phyloP scores from a whole-genome alignment of 2,797 vertebrate species.

The Scolopax bukidnonensis region DNA sequence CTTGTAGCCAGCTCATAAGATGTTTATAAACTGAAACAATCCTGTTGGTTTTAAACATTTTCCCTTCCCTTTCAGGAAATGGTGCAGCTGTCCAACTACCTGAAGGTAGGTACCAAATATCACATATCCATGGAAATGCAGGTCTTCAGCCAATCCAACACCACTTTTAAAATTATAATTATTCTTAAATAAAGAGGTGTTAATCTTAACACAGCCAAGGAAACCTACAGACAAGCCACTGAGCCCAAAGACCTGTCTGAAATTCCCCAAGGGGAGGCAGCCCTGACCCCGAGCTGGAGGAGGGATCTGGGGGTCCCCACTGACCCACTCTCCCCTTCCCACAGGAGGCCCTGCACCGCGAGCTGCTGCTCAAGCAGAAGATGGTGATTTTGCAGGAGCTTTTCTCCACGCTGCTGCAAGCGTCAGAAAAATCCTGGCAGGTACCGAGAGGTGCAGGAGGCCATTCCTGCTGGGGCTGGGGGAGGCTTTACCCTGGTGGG shows the following conservation, averaged over 20 bases:
- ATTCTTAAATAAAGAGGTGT: not conserved
- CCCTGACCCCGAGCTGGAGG: not conserved
- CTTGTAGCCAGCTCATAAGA: not conserved
- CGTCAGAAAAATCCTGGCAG: slow-evolving; percentile 82
- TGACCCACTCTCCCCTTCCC: not conserved
- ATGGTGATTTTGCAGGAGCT: slow-evolving; percentile 81
- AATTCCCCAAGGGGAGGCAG: accelerated
- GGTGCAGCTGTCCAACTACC: slow-evolving; percentile 80
- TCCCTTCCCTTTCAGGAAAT: slow-evolving; percentile 78
- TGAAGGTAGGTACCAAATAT: slow-evolving; percentile 71
- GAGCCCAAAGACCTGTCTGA: not conserved
- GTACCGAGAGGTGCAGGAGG: slow-evolving; percentile 39
- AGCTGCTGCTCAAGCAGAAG: slow-evolving; percentile 82
- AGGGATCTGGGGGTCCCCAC: not conserved
- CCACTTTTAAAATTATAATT: no score
- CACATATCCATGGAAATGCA: accelerated
- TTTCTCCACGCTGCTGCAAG: slow-evolving; percentile 71
- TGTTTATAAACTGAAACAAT: not conserved
- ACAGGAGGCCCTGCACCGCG: slow-evolving; percentile 81
- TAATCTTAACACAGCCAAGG: accelerated
- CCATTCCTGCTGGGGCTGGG: not conserved
- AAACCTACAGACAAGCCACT: not conserved
- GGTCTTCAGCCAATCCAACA: not conserved
- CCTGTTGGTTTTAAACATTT: not conserved
- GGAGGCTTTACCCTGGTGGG: accelerated